phyloP scores from a whole-genome alignment of 2,888 invertebrate species.

The Smittia aterrima region DNA sequence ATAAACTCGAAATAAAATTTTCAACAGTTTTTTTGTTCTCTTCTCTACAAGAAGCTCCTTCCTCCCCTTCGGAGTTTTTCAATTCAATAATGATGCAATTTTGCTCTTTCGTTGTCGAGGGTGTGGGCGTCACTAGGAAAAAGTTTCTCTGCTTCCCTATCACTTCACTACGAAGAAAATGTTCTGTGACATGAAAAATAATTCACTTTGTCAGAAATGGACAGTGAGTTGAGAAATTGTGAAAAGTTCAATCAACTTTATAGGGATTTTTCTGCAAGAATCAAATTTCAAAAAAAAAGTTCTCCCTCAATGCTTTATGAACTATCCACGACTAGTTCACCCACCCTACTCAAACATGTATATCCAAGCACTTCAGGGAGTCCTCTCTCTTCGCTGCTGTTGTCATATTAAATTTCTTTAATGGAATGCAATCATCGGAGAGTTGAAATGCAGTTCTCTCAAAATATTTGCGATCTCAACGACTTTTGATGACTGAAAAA shows the following conservation, averaged over 20 bases:
- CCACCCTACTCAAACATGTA: neutral
- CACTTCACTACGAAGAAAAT: neutral
- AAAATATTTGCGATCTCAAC: constrained; percentile 8
- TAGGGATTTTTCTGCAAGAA: too few species aligned
- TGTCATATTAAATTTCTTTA: constrained; percentile 33
- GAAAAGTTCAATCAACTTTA: neutral
- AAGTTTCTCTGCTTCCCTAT: neutral
- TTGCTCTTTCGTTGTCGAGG: neutral
- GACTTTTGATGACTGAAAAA: neutral
- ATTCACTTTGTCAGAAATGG: neutral
- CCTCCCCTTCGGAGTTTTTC: neutral
- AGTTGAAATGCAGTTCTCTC: constrained; percentile 1
- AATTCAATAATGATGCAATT: constrained; percentile 4
- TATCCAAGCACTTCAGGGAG: neutral
- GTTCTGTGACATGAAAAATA: too few species aligned
- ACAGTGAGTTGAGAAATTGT: constrained; percentile 2
- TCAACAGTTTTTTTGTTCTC: neutral
- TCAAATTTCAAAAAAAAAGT: too few species aligned
- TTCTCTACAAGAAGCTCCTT: neutral
- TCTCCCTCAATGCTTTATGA: too few species aligned
- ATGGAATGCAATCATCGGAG: constrained; percentile 33
- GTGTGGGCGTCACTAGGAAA: too few species aligned
- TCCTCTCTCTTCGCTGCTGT: constrained; percentile 1
- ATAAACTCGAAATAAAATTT: constrained; percentile 8
- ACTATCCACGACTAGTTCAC: too few species aligned